phyloP scores from a whole-genome alignment of 2,113 vertebrate species.

The Cheilinus undulatus region DNA sequence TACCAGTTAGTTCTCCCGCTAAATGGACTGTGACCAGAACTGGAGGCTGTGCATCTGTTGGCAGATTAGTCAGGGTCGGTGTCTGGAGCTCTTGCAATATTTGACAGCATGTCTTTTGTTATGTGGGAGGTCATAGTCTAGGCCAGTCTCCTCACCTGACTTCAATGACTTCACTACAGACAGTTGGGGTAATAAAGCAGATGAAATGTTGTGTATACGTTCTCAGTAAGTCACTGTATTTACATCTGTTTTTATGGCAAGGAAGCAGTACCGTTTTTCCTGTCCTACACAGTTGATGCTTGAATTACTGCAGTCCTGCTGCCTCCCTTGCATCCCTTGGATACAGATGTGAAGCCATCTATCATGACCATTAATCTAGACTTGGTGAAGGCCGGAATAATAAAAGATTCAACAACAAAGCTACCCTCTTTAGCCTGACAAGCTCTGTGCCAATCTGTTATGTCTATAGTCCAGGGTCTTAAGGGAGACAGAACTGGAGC shows the following conservation, averaged over 20 bases:
- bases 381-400: constrained; percentile 29
- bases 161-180: constrained; percentile 24
- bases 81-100: constrained; percentile 52
- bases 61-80: constrained; percentile 58
- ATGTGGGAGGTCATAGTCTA: constrained; percentile 48
- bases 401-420: constrained; percentile 36
- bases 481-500: constrained; percentile 39
- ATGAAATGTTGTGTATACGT: constrained; percentile 14
- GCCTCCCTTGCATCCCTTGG: constrained; percentile 28
- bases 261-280: constrained; percentile 1
- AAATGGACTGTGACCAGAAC: constrained; percentile 66
- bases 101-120: constrained; percentile 24
- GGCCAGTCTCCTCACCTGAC: constrained; percentile 49
- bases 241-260: constrained; percentile 23
- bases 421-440: constrained; percentile 31
- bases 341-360: constrained; percentile 43
- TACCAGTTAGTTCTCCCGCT: constrained; percentile 74
- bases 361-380: constrained; percentile 41
- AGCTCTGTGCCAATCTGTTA: constrained; percentile 39
- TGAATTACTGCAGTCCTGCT: constrained; percentile 30
- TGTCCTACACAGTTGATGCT: constrained; percentile 17
- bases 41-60: constrained; percentile 60
- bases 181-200: constrained; percentile 32
- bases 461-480: constrained; percentile 39
- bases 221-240: constrained; percentile 10